A percentile compares a stretch with the other conserved stretches of the same genome.
These are phyloP conservation scores for Lasioglossum vierecki DNA, from an alignment of 2,888 invertebrate genomes.

Conservation along the genomic window DNA sequence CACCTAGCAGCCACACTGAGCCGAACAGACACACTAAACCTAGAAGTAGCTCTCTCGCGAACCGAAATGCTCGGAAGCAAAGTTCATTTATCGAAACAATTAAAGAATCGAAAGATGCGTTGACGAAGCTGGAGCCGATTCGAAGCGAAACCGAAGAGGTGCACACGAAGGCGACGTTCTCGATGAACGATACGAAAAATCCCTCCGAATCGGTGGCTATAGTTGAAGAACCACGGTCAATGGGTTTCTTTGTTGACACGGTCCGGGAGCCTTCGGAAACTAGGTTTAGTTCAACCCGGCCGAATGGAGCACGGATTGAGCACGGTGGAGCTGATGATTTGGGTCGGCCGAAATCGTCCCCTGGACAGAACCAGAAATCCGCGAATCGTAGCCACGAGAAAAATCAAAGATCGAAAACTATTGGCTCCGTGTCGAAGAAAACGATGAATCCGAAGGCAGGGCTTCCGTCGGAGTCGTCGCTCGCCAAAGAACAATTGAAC, in stretches of 20 bases:
- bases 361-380: neutral
- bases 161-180: neutral
- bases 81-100: neutral
- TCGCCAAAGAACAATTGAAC: neutral
- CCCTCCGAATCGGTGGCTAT: neutral
- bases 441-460: slow-evolving; percentile 21
- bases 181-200: neutral
- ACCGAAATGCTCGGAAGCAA: neutral
- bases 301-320: neutral
- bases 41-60: neutral
- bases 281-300: neutral
- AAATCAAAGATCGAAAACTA: slow-evolving; percentile 27
- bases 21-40: neutral
- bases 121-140: slow-evolving; percentile 21
- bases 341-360: neutral
- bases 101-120: neutral
- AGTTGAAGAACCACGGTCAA: neutral
- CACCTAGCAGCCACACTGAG: neutral
- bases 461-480: neutral
- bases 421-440: neutral
- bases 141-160: slow-evolving; percentile 24
- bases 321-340: neutral
- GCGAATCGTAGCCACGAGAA: slow-evolving; percentile 21
- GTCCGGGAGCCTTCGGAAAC: neutral
- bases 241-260: neutral